Evolutionary conservation across 2,113 vertebrate genomes (phyloP), one percentile per base, ranked within the genome.

Genomic region (Coryphaenoides rupestris): DNA sequence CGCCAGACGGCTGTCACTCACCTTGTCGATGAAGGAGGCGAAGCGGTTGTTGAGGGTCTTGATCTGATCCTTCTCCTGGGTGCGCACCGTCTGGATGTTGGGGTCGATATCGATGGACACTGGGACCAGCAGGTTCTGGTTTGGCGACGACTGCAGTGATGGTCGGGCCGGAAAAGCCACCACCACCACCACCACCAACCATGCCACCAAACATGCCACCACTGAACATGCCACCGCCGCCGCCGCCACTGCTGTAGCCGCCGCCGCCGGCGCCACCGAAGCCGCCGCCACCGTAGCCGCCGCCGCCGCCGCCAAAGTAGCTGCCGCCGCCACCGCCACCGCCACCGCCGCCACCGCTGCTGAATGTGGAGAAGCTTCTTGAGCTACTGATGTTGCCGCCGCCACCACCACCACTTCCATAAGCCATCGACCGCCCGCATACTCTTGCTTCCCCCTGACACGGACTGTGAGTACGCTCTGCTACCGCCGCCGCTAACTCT

Each of bases 41-140:
- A 92, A 92, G 64, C 88, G 89, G 83, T 92, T 90, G 89, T 99
- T 98, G 55, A 98, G 92, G 2, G 58, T 85, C 91, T 95, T 98
- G 88, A 98, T 98, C 84, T 98, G 94, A 3, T 98, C 93, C 71
- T 93, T 93, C 81, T 99, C 96, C 1, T 95, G 88, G 40, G 83
- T 88, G 2, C 93, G 92, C 74, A 97, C 91, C 6, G 76, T 65
- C 13, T 94, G 92, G 79, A 98, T 94, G 73, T 63, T 84, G 0
- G 93, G 93, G 75, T 98, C 95, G 55, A 98, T 90, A 40, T 92
- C 91, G 64, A 98, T 63, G 19, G 91, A 88, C 63, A 96, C 47
- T 0, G 95, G 95, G 2, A 87, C 55, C 64, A 97, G 80, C 6
- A 97, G 92, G 62, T 81, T 92, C 65, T 80, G 80, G 86, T 96